Percentiles rank a stretch among this genome's conserved stretches.
These are phyloP conservation scores for Philereme transversata DNA, from an alignment of 2,888 invertebrate genomes.

Conservation along the genomic window DNA sequence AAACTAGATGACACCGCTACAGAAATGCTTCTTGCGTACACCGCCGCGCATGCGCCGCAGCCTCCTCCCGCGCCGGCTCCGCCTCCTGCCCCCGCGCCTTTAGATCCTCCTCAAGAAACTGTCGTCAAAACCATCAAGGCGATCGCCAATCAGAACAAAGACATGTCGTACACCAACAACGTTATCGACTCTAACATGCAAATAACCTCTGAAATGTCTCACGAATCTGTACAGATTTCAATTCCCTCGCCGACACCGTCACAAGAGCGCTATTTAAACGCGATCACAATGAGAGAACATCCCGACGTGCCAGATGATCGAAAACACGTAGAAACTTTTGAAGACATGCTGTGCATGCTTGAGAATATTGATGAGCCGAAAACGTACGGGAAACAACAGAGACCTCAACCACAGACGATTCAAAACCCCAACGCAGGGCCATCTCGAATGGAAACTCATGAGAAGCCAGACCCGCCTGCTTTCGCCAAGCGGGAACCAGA, in stretches of 20 bases:
- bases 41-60: slow-evolving; percentile 50
- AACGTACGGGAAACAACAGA: slow-evolving; percentile 24
- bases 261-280: slow-evolving; percentile 86
- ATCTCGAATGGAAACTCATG: slow-evolving; percentile 19
- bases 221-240: slow-evolving; percentile 86
- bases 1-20: slow-evolving; percentile 67
- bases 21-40: slow-evolving; percentile 63
- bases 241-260: slow-evolving; percentile 87
- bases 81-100: slow-evolving; percentile 22
- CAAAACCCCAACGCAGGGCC: slow-evolving; percentile 40
- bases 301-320: slow-evolving; percentile 76
- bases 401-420: slow-evolving; percentile 44
- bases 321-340: slow-evolving; percentile 86
- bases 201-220: slow-evolving; percentile 82
- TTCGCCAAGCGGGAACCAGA: slow-evolving; percentile 68
- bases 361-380: slow-evolving; percentile 80
- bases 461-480: slow-evolving; percentile 52
- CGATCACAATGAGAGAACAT: slow-evolving; percentile 85
- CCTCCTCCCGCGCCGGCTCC: slow-evolving; percentile 43
- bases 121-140: slow-evolving; percentile 82
- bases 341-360: slow-evolving; percentile 88
- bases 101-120: slow-evolving; percentile 48
- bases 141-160: slow-evolving; percentile 82
- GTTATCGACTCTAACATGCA: slow-evolving; percentile 83
- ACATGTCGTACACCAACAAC: slow-evolving; percentile 54